Conservation (phyloP, 2,888 invertebrate genomes). For the Morpho deidamia region DNA sequence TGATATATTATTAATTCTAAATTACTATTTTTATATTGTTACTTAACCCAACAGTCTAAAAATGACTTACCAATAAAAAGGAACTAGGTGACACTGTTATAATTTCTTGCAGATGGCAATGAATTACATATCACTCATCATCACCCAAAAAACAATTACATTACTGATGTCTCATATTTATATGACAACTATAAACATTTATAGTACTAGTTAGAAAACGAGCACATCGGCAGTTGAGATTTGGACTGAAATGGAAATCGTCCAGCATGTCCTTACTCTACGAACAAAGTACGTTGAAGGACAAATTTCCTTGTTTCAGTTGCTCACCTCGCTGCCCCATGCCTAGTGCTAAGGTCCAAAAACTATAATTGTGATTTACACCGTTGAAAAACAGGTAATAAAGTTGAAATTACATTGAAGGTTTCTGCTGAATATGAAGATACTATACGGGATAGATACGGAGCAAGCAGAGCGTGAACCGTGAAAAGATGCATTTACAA, state of each 20-base stretch:
- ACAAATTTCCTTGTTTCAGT: conserved; percentile 63
- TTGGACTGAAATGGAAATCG: conserved; percentile 62
- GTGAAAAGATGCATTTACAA: conserved; percentile 41
- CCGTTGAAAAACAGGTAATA: conserved; percentile 26
- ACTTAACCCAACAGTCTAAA: too few relatives aligned
- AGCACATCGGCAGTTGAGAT: conserved; percentile 36
- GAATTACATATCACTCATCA: too few relatives aligned
- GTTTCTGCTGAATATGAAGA: conserved; percentile 43
- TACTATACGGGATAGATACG: too few relatives aligned
- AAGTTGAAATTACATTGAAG: conserved; percentile 33
- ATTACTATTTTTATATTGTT: too few relatives aligned
- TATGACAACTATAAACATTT: not conserved
- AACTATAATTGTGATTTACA: conserved; percentile 14
- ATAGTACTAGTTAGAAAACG: conserved; percentile 27
- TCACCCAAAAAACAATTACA: not conserved
- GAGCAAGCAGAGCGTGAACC: conserved; percentile 67
- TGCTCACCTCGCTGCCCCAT: conserved; percentile 55
- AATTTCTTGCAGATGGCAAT: too few relatives aligned
- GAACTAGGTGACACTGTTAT: too few relatives aligned
- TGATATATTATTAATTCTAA: too few relatives aligned
- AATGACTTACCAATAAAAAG: too few relatives aligned
- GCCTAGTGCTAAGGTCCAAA: conserved; percentile 7
- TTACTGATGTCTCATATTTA: not conserved
- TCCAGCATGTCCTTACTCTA: conserved; percentile 53
- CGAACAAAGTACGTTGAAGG: conserved; percentile 57